Evolutionary conservation across 2,888 invertebrate species (phyloP).

Genomic region (Pimpla rufipes): DNA sequence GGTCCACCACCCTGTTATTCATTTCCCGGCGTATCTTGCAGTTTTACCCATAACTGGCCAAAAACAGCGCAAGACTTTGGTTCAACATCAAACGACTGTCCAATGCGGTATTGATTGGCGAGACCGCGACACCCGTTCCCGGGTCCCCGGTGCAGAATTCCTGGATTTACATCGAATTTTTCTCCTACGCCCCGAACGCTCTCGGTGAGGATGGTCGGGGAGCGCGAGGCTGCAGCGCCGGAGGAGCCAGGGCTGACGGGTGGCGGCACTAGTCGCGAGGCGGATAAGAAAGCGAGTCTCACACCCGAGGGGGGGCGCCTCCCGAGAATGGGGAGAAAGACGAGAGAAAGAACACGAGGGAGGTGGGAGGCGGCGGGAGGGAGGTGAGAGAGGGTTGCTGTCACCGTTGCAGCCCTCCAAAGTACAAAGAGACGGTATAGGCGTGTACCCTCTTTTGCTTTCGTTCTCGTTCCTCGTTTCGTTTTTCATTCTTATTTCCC

Average conservation of each 20-base stretch:
- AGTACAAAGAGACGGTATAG: slow-evolving; percentile 79
- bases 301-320: slow-evolving; percentile 6
- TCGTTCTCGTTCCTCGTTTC: slow-evolving; percentile 57
- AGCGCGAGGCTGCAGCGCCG: slow-evolving; percentile 35
- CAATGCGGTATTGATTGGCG: slow-evolving; percentile 17
- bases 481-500: slow-evolving; percentile 59
- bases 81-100: background rate
- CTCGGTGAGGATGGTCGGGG: slow-evolving; percentile 39
- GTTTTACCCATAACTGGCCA: background rate
- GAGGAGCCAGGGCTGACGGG: slow-evolving; percentile 46
- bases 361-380: slow-evolving; percentile 41
- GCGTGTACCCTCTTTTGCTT: slow-evolving; percentile 72
- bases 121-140: slow-evolving; percentile 27
- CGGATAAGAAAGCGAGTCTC: slow-evolving; percentile 67
- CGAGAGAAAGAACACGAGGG: slow-evolving; percentile 35
- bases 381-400: slow-evolving; percentile 73
- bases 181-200: slow-evolving; percentile 6
- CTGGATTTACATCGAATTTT: slow-evolving; percentile 43
- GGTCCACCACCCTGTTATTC: background rate
- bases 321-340: slow-evolving; percentile 40
- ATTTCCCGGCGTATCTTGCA: background rate
- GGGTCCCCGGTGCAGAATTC: slow-evolving; percentile 27
- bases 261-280: slow-evolving; percentile 68
- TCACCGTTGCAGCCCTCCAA: slow-evolving; percentile 72
- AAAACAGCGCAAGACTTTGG: background rate